These are phyloP conservation scores for Andrena hattorfiana DNA, from an alignment of 2,888 invertebrate species.

Conservation along the genomic window DNA sequence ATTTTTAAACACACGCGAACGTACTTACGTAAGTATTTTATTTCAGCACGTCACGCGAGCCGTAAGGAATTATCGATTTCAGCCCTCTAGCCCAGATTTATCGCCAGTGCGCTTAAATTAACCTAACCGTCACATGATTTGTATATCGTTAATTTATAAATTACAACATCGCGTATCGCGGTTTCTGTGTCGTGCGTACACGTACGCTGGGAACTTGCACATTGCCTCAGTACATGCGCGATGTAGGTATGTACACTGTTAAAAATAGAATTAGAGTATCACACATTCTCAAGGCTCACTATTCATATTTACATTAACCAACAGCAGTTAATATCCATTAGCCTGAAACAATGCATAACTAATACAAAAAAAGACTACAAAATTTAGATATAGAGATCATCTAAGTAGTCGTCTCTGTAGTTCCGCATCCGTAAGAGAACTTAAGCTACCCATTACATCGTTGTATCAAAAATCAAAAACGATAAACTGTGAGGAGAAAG, in stretches of 20 bases:
- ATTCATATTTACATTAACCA: slow-evolving; percentile 2
- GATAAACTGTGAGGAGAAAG: background rate
- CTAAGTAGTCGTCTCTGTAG: background rate
- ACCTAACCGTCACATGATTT: slow-evolving; percentile 21
- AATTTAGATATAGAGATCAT: background rate
- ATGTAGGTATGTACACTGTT: background rate
- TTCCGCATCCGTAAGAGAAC: background rate
- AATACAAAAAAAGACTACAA: background rate
- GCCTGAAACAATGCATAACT: background rate
- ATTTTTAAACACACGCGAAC: slow-evolving; percentile 48
- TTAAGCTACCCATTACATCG: too few relatives aligned
- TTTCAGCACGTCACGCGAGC: slow-evolving; percentile 44
- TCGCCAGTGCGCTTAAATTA: slow-evolving; percentile 18
- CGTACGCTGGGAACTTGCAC: background rate
- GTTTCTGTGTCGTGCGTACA: background rate
- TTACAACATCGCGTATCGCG: slow-evolving; percentile 12
- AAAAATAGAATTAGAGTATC: background rate
- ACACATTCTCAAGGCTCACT: background rate
- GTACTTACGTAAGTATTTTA: slow-evolving; percentile 46
- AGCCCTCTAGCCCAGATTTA: slow-evolving; percentile 28
- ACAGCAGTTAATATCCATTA: background rate
- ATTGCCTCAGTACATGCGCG: background rate
- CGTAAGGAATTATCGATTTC: slow-evolving; percentile 43
- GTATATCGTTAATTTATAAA: slow-evolving; percentile 19
- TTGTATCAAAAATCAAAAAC: background rate